These are phyloP conservation scores for Paraescarpia echinospica DNA, from an alignment of 1,140 invertebrate genomes.

Conservation along the genomic window DNA sequence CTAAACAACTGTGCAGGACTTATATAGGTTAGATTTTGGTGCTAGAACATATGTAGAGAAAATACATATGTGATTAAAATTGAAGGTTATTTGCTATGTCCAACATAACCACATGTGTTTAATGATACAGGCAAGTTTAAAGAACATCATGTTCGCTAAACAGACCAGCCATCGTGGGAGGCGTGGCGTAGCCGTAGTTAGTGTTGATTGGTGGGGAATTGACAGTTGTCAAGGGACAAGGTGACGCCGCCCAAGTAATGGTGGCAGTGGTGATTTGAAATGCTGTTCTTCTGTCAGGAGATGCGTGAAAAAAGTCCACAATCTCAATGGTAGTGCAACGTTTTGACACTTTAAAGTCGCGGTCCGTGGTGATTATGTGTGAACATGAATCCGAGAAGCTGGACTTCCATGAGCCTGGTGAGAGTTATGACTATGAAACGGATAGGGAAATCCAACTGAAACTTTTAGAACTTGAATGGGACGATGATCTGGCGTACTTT, in stretches of 20 bases:
- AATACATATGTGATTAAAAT: neutral
- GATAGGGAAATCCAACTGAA: neutral
- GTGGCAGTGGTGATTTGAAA: neutral
- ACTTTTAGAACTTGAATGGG: neutral
- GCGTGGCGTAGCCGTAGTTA: neutral
- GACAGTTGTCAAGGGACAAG: neutral
- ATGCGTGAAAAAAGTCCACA: neutral
- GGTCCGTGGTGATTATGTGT: neutral
- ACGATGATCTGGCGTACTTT: neutral
- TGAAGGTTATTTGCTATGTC: neutral
- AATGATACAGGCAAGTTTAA: neutral
- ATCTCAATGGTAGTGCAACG: neutral
- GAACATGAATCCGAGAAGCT: neutral
- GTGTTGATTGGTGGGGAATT: neutral
- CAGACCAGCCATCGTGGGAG: neutral
- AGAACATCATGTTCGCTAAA: neutral
- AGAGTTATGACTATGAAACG: neutral
- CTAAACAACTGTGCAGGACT: neutral
- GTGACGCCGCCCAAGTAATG: neutral
- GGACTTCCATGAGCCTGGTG: neutral
- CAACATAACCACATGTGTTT: neutral
- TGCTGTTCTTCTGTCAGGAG: neutral
- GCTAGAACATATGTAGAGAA: neutral
- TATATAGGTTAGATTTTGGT: neutral
- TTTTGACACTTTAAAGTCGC: neutral